Base-by-base conservation (phyloP, 2,888 invertebrate genomes). In the Drosophila demipolita region DNA sequence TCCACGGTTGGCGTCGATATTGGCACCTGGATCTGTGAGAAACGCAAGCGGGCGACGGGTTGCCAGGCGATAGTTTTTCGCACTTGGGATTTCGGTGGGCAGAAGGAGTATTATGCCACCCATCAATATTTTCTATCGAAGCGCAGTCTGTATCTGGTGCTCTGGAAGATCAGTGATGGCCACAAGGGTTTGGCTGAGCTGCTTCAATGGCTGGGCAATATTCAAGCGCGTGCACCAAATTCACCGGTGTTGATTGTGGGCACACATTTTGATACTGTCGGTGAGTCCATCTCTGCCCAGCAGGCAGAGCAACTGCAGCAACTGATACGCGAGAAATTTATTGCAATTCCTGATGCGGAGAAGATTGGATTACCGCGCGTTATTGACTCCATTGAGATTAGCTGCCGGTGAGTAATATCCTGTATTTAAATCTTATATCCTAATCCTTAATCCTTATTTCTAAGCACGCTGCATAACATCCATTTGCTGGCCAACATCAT, bases 11-110 rank as follows among this genome's bases (percentile, higher is more conserved):
- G 99, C 26, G 99, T 99, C 32, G 99, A 99, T 93, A 99, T 99
- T 81, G 97, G 98, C 52, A 97, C 98, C 80, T 98, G 99, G 97
- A 94, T 97, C 29, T 98, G 97, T 92, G 98, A 98, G 92, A 97
- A 97, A 91, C 96, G 97, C 91, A 94, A 96, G 9, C 94, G 97
- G 32, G 96, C 97, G 1, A 95, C 95, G 42, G 95, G 95, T 0
- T 95, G 95, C 1, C 95, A 96, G 89, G 97, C 98, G 0, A 96
- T 99, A 61, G 96, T 97, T 33, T 98, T 98, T 93, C 94, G 99
- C 62, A 99, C 99, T 0, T 99, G 99, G 99, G 99, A 99, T 93
- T 99, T 99, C 93, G 99, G 99, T 6, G 99, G 99, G 0, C 99
- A 99, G 94, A 96, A 96, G 91, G 99, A 99, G 91, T 99, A 99